These are phyloP conservation scores for Aphidius gifuensis DNA, from an alignment of 1,140 invertebrate species.

Conservation along the genomic window DNA sequence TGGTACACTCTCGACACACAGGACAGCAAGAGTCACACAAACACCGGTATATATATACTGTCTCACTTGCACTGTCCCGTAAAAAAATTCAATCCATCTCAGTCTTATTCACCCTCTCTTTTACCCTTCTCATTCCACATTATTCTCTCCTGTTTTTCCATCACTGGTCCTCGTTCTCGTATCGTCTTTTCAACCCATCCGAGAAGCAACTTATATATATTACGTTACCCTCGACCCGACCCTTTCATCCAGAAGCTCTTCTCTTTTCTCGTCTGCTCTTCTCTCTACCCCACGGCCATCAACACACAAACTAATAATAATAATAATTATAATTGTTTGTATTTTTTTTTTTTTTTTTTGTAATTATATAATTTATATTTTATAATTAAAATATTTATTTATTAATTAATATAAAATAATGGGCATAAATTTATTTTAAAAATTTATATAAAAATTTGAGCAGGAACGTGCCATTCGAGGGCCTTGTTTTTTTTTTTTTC, in stretches of 20 bases:
- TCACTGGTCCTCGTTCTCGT: background rate
- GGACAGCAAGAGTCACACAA: too few species aligned
- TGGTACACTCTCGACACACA: too few species aligned
- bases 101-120: conserved; percentile 25
- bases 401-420: too few species aligned
- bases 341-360: conserved; percentile 1
- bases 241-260: background rate
- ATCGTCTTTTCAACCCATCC: background rate
- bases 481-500: conserved; percentile 19
- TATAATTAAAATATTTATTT: too few species aligned
- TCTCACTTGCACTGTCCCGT: too few species aligned
- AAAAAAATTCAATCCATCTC: background rate
- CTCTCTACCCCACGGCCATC: background rate
- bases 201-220: too few species aligned
- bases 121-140: conserved; percentile 21
- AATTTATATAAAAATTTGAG: conserved; percentile 22
- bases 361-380: conserved; percentile 5
- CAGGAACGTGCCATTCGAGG: conserved; percentile 22
- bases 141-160: background rate
- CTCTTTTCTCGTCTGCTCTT: background rate
- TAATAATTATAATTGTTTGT: background rate
- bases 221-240: too few species aligned
- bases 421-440: background rate
- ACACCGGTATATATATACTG: too few species aligned
- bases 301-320: conserved; percentile 5